Base-by-base conservation (phyloP, 1,140 invertebrate species). In the Xylocopa sonorina region DNA sequence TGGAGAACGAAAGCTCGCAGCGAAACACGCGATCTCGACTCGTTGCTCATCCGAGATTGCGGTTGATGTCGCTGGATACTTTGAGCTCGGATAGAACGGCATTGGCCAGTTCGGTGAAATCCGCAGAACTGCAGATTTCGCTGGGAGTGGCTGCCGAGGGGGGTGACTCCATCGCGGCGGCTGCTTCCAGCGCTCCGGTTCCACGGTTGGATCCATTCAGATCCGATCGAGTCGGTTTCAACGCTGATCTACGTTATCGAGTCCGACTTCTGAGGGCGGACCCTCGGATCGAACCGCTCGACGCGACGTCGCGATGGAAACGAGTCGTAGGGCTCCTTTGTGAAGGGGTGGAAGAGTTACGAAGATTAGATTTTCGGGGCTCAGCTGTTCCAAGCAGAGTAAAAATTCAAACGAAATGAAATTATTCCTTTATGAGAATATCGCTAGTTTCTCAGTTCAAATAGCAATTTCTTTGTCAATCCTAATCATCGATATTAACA, bases 101-200 rank as follows among this genome's bases (percentile, higher is more conserved):
- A 10, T n/a, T 27, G 10, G 14, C 57, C 14, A 53, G 32, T 69
- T 21, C 51, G 53, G 21, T 38, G 63, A 43, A 55, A 67, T 67
- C 38, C 41, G 50, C 73, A 67, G 67, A 67, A 76, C 63, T 76
- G 73, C 73, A 41, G 72, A 43, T 32, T 53, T 34, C 46, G 64
- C 27, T 12, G 53, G 29, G 57, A 62, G 71, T 62, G 46, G 27
- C 38, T 66, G 38, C n/a, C 43, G 3, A n/a, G 12, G 27, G 34
- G 38, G 4, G 12, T 18, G n/a, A 75, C 48, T 55, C 12, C 21
- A 16, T 5, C 53, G 43, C 32, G 46, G 12, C n/a, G 16, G 21
- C 43, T 66, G 21, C 16, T 24, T 24, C 62, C 12, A 27, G 18
- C n/a, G 24, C 46, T n/a, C 60, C 53, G 24, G 21, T 41, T 43